These are phyloP conservation scores for Psilopsiagon aymara DNA, from an alignment of 2,113 vertebrate species.

Conservation along the genomic window DNA sequence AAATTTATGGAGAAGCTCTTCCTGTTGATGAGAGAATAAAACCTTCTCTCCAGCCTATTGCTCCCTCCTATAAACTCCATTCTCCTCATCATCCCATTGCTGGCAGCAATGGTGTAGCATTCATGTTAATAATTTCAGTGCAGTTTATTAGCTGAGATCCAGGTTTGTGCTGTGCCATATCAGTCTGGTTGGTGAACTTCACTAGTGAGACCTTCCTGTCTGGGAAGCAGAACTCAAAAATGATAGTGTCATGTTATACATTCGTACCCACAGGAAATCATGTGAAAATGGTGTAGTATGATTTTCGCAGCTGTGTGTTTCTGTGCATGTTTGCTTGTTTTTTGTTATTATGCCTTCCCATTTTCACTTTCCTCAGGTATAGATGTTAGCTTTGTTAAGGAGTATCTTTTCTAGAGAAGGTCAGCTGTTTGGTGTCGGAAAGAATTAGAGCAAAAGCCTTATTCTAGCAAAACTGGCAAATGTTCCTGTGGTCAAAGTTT, in stretches of 20 bases:
- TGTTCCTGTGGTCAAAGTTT: neutral
- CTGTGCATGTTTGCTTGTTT: neutral
- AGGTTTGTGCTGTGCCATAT: neutral
- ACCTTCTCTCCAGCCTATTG: neutral
- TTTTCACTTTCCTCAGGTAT: neutral
- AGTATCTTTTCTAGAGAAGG: neutral
- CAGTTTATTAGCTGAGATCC: neutral
- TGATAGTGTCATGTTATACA: neutral
- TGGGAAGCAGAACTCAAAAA: neutral
- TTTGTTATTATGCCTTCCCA: neutral
- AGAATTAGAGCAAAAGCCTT: neutral
- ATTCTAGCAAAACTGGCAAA: neutral
- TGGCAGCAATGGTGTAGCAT: neutral
- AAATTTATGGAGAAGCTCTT: neutral
- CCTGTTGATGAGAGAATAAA: neutral
- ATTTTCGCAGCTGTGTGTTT: neutral
- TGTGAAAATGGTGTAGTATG: neutral
- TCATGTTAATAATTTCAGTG: neutral
- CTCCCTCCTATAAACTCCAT: neutral
- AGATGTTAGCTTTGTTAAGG: neutral
- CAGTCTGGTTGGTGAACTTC: neutral
- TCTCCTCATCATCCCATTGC: neutral
- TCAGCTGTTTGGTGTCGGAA: neutral
- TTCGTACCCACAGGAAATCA: neutral
- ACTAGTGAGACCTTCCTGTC: neutral